Percentiles rank a stretch among this genome's conserved stretches.
Conservation (phyloP, 1,140 invertebrate genomes). For the Diorhabda elongata region DNA sequence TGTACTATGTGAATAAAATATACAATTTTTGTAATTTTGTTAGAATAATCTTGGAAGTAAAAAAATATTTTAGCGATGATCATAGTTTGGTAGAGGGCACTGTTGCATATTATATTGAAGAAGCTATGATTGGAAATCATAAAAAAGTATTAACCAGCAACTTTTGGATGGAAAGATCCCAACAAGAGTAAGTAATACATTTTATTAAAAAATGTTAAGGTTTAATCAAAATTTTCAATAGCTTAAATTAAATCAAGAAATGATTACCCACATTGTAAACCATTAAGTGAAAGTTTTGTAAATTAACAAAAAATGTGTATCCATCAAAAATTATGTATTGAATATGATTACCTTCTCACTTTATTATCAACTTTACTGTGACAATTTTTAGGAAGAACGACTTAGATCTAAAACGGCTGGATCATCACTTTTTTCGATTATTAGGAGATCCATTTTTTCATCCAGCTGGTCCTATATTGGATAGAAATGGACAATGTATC, state of each 20-base stretch:
- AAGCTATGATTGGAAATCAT: slow-evolving; percentile 22
- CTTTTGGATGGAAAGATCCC: slow-evolving; percentile 33
- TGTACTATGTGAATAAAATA: too few relatives aligned
- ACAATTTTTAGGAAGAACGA: slow-evolving; percentile 24
- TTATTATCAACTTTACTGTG: too few relatives aligned
- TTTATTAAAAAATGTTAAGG: too few relatives aligned
- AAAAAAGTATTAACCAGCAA: slow-evolving; percentile 32
- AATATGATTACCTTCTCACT: too few relatives aligned
- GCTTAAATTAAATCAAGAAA: neutral
- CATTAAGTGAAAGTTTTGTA: too few relatives aligned
- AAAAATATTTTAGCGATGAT: slow-evolving; percentile 11
- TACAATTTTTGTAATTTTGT: too few relatives aligned
- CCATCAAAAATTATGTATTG: too few relatives aligned
- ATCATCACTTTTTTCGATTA: slow-evolving; percentile 34
- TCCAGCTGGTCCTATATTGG: slow-evolving; percentile 29
- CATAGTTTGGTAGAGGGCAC: slow-evolving; percentile 13
- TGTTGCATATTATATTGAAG: slow-evolving; percentile 13
- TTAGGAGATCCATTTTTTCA: slow-evolving; percentile 31
- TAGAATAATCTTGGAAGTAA: neutral
- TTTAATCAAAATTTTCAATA: neutral
- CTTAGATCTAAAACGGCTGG: slow-evolving; percentile 29
- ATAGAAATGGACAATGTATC: slow-evolving; percentile 37
- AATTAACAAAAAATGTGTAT: too few relatives aligned
- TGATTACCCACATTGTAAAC: neutral
- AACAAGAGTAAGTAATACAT: slow-evolving; percentile 26